A percentile compares a stretch with the other conserved stretches of the same genome.
Evolutionary conservation across 2,888 invertebrate genomes (phyloP).

Genomic region (Salticus scenicus): DNA sequence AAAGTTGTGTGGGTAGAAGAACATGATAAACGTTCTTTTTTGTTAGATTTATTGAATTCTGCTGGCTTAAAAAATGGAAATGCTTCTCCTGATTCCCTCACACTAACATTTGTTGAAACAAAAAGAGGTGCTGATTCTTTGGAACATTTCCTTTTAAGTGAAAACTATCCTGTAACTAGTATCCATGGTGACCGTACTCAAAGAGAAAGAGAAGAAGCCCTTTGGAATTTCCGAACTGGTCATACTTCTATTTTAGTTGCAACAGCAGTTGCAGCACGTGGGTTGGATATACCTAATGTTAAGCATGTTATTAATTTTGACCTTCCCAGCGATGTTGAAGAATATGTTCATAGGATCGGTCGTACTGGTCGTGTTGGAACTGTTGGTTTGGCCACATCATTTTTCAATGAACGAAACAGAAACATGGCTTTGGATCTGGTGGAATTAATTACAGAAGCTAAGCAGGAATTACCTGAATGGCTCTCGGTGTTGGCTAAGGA

Average conservation of each 20-base stretch:
- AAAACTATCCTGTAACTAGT: conserved; percentile 96
- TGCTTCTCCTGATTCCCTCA: conserved; percentile 85
- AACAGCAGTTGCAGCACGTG: conserved; percentile 97
- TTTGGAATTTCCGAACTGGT: conserved; percentile 93
- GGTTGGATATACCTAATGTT: conserved; percentile 98
- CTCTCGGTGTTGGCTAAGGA: conserved; percentile 85
- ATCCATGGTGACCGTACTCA: conserved; percentile 99
- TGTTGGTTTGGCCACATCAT: conserved; percentile 96
- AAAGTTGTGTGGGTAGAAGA: conserved; percentile 99
- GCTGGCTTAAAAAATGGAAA: conserved; percentile 75
- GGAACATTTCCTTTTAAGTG: conserved; percentile 91
- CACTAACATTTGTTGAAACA: conserved; percentile 98
- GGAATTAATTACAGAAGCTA: conserved; percentile 94
- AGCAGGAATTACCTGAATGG: conserved; percentile 95
- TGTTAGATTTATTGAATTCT: conserved; percentile 94
- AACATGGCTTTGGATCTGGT: conserved; percentile 94
- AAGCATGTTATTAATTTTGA: conserved; percentile 99
- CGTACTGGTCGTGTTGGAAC: conserved; percentile 99
- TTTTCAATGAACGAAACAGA: conserved; percentile 98
- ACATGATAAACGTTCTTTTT: conserved; percentile 95
- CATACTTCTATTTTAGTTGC: conserved; percentile 95
- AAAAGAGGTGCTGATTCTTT: conserved; percentile 98
- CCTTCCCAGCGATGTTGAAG: conserved; percentile 98
- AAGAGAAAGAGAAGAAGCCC: conserved; percentile 96
- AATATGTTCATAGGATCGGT: conserved; percentile 98